Base-by-base conservation (phyloP, 2,797 vertebrate species). In the Falco concolor region DNA sequence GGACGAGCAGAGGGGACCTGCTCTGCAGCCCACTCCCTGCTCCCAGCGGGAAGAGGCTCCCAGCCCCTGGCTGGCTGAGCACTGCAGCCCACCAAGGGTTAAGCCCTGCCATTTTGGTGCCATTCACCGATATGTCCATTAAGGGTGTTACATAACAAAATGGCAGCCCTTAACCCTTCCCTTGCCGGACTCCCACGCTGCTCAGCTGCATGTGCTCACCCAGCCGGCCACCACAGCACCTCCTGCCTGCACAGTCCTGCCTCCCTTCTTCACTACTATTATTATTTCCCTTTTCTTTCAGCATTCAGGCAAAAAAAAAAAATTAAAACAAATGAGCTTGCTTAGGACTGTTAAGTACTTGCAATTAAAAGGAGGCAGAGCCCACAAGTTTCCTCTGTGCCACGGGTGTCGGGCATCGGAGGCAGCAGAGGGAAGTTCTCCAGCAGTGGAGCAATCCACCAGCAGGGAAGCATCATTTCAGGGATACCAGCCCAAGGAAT, bases 121-220 rank as follows among this genome's bases (percentile, higher is more conserved):
- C 97, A 98, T 97, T 98, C 96, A 95, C 96, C 44, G 97, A 97
- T 85, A 85, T 97, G 97, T 96, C 98, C 96, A 96, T 97, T 96
- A 97, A 84, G 89, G 96, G 97, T 96, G 95, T 97, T 97, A 96
- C 95, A 97, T 97, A 97, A 98, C 97, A 98, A 98, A 98, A 98
- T 98, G 97, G 97, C 97, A 98, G 97, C 86, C 80, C 81, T 98
- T 98, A 98, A 98, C 97, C 96, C 97, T 96, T 98, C 65, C 52
- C 89, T 85, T 30, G 45, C 96, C 81, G 8, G 9, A 69, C 72
- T 95, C 72, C 90, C 92, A 86, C 47, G 49, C 73, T 61, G 74
- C 84, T 87, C 68, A 34, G 74, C 78, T 21, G 53, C 60, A 14
- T 23, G 65, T 60, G 59, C 68, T 44, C 68, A 13, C 25, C 57